Conservation (phyloP, 2,113 vertebrate species). For the Notiomystis cincta region DNA sequence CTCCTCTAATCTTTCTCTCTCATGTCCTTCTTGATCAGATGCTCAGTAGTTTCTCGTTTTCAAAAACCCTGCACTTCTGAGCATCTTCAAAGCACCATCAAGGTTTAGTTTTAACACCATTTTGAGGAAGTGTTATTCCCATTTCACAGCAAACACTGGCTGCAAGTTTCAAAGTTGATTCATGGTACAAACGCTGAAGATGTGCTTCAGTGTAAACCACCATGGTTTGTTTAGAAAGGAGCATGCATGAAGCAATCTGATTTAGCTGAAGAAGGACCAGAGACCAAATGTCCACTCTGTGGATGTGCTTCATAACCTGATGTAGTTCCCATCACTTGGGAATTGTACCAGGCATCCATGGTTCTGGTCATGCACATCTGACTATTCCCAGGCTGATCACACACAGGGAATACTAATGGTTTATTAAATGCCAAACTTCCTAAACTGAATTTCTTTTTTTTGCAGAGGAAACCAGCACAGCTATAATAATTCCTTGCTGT, state of each 20-base stretch:
- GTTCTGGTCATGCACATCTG: neutral
- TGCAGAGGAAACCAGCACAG: neutral
- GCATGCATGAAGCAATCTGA: neutral
- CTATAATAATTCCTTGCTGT: neutral
- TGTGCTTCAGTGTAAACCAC: neutral
- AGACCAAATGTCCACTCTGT: fast-evolving
- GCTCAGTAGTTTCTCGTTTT: neutral
- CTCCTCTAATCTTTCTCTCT: neutral
- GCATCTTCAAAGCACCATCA: neutral
- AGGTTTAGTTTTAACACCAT: neutral
- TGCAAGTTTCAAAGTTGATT: neutral
- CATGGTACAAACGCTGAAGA: neutral
- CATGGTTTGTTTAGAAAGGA: neutral
- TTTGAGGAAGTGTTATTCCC: neutral
- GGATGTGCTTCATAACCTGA: neutral
- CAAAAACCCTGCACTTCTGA: neutral
- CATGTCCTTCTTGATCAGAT: neutral
- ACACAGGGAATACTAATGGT: neutral
- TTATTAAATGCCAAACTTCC: neutral
- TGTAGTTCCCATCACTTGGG: neutral
- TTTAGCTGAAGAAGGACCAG: neutral
- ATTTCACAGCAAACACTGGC: neutral
- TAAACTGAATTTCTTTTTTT: neutral
- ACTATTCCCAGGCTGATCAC: neutral
- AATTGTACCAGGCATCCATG: neutral